phyloP scores from a whole-genome alignment of 2,888 invertebrate genomes.

The Phyllotreta cruciferae region DNA sequence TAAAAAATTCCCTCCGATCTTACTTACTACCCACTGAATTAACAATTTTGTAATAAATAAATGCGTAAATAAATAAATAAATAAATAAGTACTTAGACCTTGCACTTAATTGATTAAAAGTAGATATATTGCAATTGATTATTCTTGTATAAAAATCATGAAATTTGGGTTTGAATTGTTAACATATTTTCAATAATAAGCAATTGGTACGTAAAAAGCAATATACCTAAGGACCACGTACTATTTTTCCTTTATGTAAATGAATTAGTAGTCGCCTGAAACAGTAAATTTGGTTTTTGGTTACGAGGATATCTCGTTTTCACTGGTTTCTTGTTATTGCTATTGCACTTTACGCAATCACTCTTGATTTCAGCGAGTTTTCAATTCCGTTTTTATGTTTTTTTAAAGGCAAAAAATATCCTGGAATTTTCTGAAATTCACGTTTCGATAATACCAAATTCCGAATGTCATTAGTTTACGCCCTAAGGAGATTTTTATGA shows the following conservation, averaged over 20 bases:
- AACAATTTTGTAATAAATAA: no score
- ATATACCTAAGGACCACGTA: conserved; percentile 1
- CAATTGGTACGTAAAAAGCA: background rate
- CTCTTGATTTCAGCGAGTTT: conserved; percentile 16
- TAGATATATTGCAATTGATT: no score
- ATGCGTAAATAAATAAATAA: no score
- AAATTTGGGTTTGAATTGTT: background rate
- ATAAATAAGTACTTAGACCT: no score
- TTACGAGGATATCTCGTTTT: conserved; percentile 27
- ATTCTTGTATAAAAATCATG: background rate
- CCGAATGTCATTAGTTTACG: conserved; percentile 25
- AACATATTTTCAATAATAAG: background rate
- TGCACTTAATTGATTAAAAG: no score
- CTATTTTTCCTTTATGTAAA: conserved; percentile 8
- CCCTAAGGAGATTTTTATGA: conserved; percentile 32
- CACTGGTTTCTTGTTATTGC: background rate
- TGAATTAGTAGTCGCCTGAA: conserved; percentile 8
- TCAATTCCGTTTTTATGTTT: conserved; percentile 23
- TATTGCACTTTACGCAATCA: conserved; percentile 23
- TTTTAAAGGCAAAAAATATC: background rate
- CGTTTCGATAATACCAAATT: conserved; percentile 33
- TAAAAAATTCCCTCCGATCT: no score
- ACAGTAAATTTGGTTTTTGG: conserved; percentile 25
- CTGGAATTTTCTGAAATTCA: conserved; percentile 23
- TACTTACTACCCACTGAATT: no score